Evolutionary conservation across 2,888 invertebrate species (phyloP).

Genomic region (Gandaritis pyraliata): DNA sequence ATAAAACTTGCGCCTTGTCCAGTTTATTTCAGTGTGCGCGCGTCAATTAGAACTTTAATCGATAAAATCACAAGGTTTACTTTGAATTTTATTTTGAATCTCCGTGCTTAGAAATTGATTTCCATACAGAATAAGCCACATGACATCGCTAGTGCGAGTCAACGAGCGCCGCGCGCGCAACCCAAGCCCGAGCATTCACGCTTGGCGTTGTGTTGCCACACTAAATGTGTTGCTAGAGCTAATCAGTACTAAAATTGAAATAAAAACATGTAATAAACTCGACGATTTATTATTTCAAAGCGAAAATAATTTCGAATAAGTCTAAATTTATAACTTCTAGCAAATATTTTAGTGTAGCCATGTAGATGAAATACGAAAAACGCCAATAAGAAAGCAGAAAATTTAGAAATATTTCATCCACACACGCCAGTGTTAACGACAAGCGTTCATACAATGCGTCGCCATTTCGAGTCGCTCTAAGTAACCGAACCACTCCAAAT

Average conservation of each 20-base stretch:
- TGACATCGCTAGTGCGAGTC: constrained; percentile 28
- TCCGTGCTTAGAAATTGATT: not conserved
- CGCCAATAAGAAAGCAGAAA: constrained; percentile 32
- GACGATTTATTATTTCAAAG: not conserved
- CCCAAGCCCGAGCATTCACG: constrained; percentile 84
- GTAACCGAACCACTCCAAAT: constrained; percentile 54
- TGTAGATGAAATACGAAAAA: constrained; percentile 31
- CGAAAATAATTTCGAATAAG: not conserved
- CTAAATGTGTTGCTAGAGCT: constrained; percentile 45
- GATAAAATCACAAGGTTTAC: not conserved
- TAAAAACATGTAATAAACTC: not conserved
- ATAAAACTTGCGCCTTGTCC: too few species aligned
- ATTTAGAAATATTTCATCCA: constrained; percentile 28
- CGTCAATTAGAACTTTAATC: not conserved
- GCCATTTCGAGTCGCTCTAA: constrained; percentile 48
- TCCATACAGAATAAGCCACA: constrained; percentile 14
- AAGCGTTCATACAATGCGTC: constrained; percentile 82
- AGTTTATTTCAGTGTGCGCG: too few species aligned
- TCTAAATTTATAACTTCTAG: constrained; percentile 13
- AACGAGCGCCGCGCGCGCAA: constrained; percentile 56
- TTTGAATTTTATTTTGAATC: not conserved
- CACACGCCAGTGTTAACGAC: constrained; percentile 79
- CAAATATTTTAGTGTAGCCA: constrained; percentile 29
- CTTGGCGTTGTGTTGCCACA: constrained; percentile 71
- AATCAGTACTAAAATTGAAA: not conserved